Base-by-base conservation (phyloP, 1,140 invertebrate genomes). In the Chrysoperla carnea region DNA sequence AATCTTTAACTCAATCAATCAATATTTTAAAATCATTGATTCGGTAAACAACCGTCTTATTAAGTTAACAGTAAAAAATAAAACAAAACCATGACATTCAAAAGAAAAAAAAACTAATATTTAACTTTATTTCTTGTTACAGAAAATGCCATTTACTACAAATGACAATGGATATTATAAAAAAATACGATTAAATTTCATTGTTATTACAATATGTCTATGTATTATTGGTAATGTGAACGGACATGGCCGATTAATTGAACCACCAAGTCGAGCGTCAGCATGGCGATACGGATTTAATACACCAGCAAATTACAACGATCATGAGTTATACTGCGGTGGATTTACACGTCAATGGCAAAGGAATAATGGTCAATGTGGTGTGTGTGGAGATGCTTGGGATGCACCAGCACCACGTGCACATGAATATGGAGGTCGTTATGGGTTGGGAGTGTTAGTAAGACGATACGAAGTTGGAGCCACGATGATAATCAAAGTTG, bases 321-420 rank as follows among this genome's bases (percentile, higher is more conserved):
- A 93, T 56, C 81, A 90, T 56, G 84, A 91, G 56, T 68, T 84
- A 2, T 90, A 82, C 59, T 93, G 89, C 57, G 88, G 88, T 3
- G 88, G 88, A 4, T 86, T 86, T 52, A 69, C 75, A 2, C 66
- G 78, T 42, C 84, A 87, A 52, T 84, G 82, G 77, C 64, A 70
- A 39, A 67, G 61, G 43, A 78, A 77, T 52, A 73, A 66, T 1
- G 83, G 87, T 0, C 86, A 87, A 58, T 92, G 88, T 55, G 87
- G 88, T 4, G 76, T 89, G 27, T 91, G 87, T 54, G 86, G 86
- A 6, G 87, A 92, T 59, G 64, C 84, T 0, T 91, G 78, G 76
- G 81, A 88, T 52, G 50, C 66, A 54, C 57, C 70, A 63, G 66
- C 55, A 44, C 84, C 84, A 4, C 70, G 85, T 17, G 63, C 76